Evolutionary conservation across 2,113 vertebrate species (phyloP).

Genomic region (Triplophysa siluroides): DNA sequence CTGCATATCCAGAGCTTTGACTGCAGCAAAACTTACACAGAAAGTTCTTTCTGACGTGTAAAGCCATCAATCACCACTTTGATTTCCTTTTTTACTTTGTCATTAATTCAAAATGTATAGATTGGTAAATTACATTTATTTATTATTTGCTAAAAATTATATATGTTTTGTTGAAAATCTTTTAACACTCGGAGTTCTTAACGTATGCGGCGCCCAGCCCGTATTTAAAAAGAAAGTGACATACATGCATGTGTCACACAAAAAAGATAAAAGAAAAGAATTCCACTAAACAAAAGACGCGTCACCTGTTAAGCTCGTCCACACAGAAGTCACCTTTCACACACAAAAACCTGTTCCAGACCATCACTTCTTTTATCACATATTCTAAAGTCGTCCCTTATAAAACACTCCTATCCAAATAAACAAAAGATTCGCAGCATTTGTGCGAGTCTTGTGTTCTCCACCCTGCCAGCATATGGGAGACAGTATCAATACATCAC

Average conservation of each 20-base stretch:
- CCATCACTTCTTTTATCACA: slow-evolving; percentile 72
- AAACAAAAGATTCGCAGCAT: slow-evolving; percentile 55
- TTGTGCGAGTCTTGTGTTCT: slow-evolving; percentile 29
- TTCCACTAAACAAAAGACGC: slow-evolving; percentile 68
- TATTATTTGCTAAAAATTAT: neutral
- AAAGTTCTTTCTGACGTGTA: no score
- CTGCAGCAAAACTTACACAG: no score
- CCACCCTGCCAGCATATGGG: neutral
- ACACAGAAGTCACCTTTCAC: slow-evolving; percentile 72
- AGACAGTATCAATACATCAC: slow-evolving; percentile 54
- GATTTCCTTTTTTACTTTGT: no score
- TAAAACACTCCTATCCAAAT: slow-evolving; percentile 68
- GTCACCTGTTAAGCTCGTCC: slow-evolving; percentile 58
- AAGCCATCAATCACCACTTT: no score
- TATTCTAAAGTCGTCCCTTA: slow-evolving; percentile 68
- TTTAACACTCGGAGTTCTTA: neutral
- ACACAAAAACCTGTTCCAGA: slow-evolving; percentile 71
- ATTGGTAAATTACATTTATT: neutral
- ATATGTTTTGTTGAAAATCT: neutral
- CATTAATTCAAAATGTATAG: no score
- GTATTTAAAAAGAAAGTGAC: slow-evolving; percentile 45
- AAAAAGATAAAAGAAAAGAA: slow-evolving; percentile 69
- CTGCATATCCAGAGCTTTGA: no score
- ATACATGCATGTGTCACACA: slow-evolving; percentile 58
- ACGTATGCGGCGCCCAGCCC: neutral